Percentiles rank a stretch among this genome's conserved stretches.
These are phyloP conservation scores for Morpho achilles DNA, from an alignment of 2,888 invertebrate species.

Conservation along the genomic window DNA sequence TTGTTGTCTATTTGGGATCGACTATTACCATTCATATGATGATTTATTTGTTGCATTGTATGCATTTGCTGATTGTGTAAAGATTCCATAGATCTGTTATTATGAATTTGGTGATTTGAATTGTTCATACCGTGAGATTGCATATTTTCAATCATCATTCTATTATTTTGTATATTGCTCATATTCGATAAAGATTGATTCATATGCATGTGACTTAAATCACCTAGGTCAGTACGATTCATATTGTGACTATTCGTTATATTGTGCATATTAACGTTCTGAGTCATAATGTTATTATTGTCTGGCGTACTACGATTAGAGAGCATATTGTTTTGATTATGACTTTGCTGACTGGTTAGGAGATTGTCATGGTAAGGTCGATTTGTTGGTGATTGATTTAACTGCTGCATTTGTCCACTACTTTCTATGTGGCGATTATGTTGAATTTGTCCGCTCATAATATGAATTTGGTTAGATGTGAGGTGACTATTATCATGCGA, in stretches of 20 bases:
- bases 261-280: slow-evolving; percentile 65
- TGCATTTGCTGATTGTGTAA: slow-evolving; percentile 67
- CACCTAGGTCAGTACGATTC: slow-evolving; percentile 57
- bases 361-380: slow-evolving; percentile 66
- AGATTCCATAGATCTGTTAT: slow-evolving; percentile 63
- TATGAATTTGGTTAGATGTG: slow-evolving; percentile 67
- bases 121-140: slow-evolving; percentile 62
- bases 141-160: slow-evolving; percentile 70
- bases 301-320: slow-evolving; percentile 62
- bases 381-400: slow-evolving; percentile 49
- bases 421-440: slow-evolving; percentile 60
- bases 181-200: slow-evolving; percentile 59
- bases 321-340: slow-evolving; percentile 55
- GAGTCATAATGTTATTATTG: slow-evolving; percentile 56
- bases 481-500: slow-evolving; percentile 58
- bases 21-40: slow-evolving; percentile 50
- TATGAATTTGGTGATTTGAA: slow-evolving; percentile 61
- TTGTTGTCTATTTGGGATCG: slow-evolving; percentile 60
- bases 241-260: slow-evolving; percentile 54
- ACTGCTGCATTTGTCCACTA: slow-evolving; percentile 57
- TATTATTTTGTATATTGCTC: slow-evolving; percentile 64
- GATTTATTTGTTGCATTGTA: slow-evolving; percentile 67
- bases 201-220: slow-evolving; percentile 69
- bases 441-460: slow-evolving; percentile 73
- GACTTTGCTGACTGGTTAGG: slow-evolving; percentile 51